Base-by-base conservation (phyloP, 2,888 invertebrate species). In the Lithophane leautieri region DNA sequence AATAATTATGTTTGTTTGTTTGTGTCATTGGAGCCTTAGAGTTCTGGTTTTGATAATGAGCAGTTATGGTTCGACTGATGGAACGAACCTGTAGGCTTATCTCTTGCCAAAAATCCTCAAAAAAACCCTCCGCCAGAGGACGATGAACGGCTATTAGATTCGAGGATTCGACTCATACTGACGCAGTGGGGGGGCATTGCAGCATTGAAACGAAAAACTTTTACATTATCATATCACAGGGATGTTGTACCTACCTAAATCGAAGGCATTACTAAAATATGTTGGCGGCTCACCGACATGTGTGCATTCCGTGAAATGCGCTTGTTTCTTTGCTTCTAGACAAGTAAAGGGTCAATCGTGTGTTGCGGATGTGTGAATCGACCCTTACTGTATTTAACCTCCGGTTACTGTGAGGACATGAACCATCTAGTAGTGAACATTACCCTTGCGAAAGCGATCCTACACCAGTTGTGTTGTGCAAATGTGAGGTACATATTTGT, bases 11-110 rank as follows among this genome's bases (percentile, higher is more conserved):
- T 34, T 22, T 25, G 25, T 54, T 3, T 60, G 40, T 60, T 60
- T 70, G 79, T 79, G 19, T 34, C 58, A 60, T 71, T 78, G 69
- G 11, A 75, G 22, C 22, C 34, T 28, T 2, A 34, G 19, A 14
- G 11, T 50, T 50, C 22, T 50, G 50, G 22, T 50, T 50, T 50
- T 50, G 8, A 22, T 22, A 16, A 22, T 44, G 8, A 44, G 25
- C 44, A 12, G 4, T 70, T 34, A 70, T 70, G 6, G 71, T 40
- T 52, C 22, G 8, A 22, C 16, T 52, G 19, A 25, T 42, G 2
- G 1, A 16, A 54, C n/a, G 28, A 50, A 16, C n/a, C 11, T 63
- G 0, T 19, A 60, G 4, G 19, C 62, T 40, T 42, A 61, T 19
- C 62, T 68, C 25, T 1, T 42, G 25, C 8, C 62, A 8, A 50